Evolutionary conservation across 1,140 invertebrate genomes (phyloP).

Genomic region (Cataglyphis hispanica): DNA sequence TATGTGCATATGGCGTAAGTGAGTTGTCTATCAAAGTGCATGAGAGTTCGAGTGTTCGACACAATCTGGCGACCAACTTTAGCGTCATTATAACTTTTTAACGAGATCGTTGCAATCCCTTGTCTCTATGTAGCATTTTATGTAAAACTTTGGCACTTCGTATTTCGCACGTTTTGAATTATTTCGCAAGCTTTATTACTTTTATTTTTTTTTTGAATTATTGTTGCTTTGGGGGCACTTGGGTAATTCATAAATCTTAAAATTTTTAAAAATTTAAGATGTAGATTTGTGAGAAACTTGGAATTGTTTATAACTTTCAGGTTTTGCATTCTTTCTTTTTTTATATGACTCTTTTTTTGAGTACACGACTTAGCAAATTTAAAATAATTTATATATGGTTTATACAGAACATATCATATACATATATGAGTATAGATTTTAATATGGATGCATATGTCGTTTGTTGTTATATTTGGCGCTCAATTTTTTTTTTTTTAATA

Average conservation of each 20-base stretch:
- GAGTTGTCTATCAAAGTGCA: slow-evolving; percentile 11
- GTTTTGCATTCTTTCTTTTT: neutral
- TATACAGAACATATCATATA: neutral
- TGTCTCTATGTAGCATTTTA: slow-evolving; percentile 26
- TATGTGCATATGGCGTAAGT: slow-evolving; percentile 13
- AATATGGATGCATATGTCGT: neutral
- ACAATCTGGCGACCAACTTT: slow-evolving; percentile 43
- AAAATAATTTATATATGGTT: neutral
- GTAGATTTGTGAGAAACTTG: neutral
- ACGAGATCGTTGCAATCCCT: slow-evolving; percentile 35
- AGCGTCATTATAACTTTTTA: slow-evolving; percentile 50
- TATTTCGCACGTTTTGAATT: slow-evolving; percentile 28
- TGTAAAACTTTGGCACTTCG: slow-evolving; percentile 16
- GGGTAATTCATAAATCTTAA: neutral
- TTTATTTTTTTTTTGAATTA: slow-evolving; percentile 16
- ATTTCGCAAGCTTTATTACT: slow-evolving; percentile 25
- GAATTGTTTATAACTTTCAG: neutral
- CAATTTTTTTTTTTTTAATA: slow-evolving; percentile 17
- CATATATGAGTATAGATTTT: neutral
- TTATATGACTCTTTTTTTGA: too few relatives aligned
- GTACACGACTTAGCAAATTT: neutral
- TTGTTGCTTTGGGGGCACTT: neutral
- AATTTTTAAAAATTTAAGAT: neutral
- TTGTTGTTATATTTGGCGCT: neutral
- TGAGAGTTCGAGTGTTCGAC: slow-evolving; percentile 30